Evolutionary conservation across 2,888 invertebrate species (phyloP), one percentile per base, ranked within the genome.

Genomic region (Ochlodes sylvanus): DNA sequence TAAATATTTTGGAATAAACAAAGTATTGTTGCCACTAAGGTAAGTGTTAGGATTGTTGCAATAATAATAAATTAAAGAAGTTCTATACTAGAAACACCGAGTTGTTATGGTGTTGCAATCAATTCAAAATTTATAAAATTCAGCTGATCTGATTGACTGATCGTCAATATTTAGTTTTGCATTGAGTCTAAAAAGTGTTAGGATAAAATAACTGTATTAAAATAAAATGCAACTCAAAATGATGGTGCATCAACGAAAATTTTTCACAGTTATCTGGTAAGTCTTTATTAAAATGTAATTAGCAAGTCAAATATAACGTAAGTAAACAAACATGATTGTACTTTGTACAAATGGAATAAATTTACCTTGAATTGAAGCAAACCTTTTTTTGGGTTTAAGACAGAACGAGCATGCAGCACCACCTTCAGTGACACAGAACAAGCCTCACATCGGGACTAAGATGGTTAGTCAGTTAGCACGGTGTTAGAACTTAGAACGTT

Each of bases 31-130:
- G 92, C 90, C 92, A 92, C 85, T 77, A 82, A 84, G 69, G 87
- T 87, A 75, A 86, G 87, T 89, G 82, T 34, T 65, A 65, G 78
- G 73, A 88, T 90, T 92, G 91, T 92, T 92, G 92, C 92, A 91
- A 90, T 87, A 83, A 81, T 81, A 79, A 84, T 84, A 85, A 89
- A 89, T 81, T 74, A 77, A 47, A 77, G 72, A 78, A 77, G 75
- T 71, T 75, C 72, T 69, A 71, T 74, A 76, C 84, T 90, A 92
- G 91, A 91, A 91, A 92, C 91, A 89, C 90, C 82, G 79, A 79
- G 73, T 70, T 77, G 38, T 77, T 77, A 77, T 80, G 76, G 90
- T 90, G 92, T 92, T 91, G 92, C 92, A 92, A 92, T 84, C 88
- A 87, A 80, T 74, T 77, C 76, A 77, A 47, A 47, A 17, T 47